A percentile compares a stretch with the other conserved stretches of the same genome.
These are phyloP conservation scores for Bombylius major DNA, from an alignment of 2,888 invertebrate genomes.

Conservation along the genomic window DNA sequence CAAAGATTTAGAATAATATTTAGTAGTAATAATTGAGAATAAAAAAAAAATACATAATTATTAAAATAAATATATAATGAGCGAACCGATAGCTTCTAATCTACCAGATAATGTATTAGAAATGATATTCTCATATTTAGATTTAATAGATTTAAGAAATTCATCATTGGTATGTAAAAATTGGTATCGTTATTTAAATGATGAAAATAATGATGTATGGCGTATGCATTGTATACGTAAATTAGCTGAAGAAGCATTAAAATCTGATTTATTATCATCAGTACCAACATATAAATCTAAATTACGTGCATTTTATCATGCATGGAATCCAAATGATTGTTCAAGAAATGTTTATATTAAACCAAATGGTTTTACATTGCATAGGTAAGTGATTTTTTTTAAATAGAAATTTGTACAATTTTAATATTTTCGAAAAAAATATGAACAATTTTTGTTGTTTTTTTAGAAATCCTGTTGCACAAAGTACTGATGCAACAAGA, in stretches of 20 bases:
- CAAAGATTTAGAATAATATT: no score
- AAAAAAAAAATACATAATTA: no score
- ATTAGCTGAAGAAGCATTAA: constrained; percentile 72
- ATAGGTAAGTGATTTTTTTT: constrained; percentile 43
- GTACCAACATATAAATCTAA: constrained; percentile 87
- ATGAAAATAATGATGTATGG: constrained; percentile 95
- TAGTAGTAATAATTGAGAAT: no score
- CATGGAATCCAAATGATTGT: constrained; percentile 96
- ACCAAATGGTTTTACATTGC: constrained; percentile 92
- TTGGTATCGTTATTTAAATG: constrained; percentile 81
- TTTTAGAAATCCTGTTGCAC: constrained; percentile 87
- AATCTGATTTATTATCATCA: constrained; percentile 80
- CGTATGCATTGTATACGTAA: constrained; percentile 74
- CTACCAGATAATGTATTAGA: constrained; percentile 73
- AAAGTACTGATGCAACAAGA: constrained; percentile 91
- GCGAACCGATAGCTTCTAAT: constrained; percentile 48
- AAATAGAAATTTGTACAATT: background rate
- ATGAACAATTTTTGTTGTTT: no score
- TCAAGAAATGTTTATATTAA: constrained; percentile 95
- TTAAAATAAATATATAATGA: constrained; percentile 33
- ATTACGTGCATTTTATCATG: constrained; percentile 82
- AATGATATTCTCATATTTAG: constrained; percentile 83
- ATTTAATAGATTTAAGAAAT: constrained; percentile 71
- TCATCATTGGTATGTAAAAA: constrained; percentile 87
- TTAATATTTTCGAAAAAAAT: background rate